Evolutionary conservation across 2,797 vertebrate genomes (phyloP).

Genomic region (Cyprinodon diabolis): DNA sequence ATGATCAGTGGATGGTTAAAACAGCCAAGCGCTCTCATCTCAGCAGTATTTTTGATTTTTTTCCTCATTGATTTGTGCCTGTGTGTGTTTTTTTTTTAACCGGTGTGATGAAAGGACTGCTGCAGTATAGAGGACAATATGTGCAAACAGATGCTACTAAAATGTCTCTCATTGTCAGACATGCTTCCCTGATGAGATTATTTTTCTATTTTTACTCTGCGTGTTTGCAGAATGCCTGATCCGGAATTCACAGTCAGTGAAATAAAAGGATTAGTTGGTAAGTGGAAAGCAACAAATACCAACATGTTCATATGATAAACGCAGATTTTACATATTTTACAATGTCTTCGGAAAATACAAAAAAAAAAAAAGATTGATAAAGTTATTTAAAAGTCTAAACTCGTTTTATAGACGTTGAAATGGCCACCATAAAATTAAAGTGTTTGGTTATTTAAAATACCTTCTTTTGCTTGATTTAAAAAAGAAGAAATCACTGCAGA

Average conservation of each 20-base stretch:
- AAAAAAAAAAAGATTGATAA: neutral
- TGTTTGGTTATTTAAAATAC: neutral
- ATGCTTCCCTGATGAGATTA: neutral
- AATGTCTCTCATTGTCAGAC: neutral
- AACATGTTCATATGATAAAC: neutral
- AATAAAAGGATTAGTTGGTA: conserved; percentile 96
- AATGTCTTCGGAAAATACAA: neutral
- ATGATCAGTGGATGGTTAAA: neutral
- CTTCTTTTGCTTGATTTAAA: neutral
- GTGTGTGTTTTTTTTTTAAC: neutral
- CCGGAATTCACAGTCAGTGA: conserved; percentile 93
- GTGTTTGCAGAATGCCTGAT: conserved; percentile 89
- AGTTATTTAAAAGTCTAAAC: neutral
- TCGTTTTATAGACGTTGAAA: neutral
- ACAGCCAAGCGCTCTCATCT: neutral
- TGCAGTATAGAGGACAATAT: neutral
- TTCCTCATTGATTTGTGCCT: neutral
- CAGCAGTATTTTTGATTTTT: neutral
- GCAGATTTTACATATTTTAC: neutral
- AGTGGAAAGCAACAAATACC: conserved; percentile 70
- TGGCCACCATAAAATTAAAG: neutral
- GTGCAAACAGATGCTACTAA: neutral
- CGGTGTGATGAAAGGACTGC: neutral
- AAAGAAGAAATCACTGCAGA: neutral
- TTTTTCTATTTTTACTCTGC: conserved; percentile 2